Conservation (phyloP, 2,113 vertebrate species). For the Sinocyclocheilus grahami region DNA sequence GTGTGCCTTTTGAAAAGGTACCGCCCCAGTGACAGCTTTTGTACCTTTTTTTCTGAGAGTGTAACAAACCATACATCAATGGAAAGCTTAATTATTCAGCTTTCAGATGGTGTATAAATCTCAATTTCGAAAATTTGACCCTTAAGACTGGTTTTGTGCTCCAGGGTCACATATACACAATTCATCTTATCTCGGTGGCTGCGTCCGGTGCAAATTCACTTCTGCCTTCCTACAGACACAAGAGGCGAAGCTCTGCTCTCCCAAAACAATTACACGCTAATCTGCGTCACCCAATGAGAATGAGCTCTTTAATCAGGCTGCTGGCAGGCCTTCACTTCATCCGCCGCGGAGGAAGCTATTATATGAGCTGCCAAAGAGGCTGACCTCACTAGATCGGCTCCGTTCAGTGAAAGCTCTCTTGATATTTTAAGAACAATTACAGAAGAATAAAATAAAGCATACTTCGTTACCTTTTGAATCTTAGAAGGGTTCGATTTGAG, state of each 20-base stretch:
- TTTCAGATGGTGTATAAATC: too few species aligned
- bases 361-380: conserved; percentile 64
- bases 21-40: too few species aligned
- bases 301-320: conserved; percentile 69
- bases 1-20: too few species aligned
- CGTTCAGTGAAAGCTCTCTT: background rate
- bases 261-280: conserved; percentile 78
- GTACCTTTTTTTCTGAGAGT: too few species aligned
- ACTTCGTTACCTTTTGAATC: too few species aligned
- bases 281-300: conserved; percentile 73
- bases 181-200: conserved; percentile 57
- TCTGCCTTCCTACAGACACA: conserved; percentile 50
- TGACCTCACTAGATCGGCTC: conserved; percentile 63
- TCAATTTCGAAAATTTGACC: too few species aligned
- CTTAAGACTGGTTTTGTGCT: too few species aligned
- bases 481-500: too few species aligned
- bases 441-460: too few species aligned
- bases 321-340: conserved; percentile 65
- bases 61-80: too few species aligned
- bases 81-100: too few species aligned
- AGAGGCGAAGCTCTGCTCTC: conserved; percentile 62
- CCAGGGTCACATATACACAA: conserved; percentile 41
- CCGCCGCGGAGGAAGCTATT: conserved; percentile 64
- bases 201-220: conserved; percentile 43
- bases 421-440: too few species aligned